phyloP scores from a whole-genome alignment of 2,113 vertebrate genomes.

The Albula goreensis region DNA sequence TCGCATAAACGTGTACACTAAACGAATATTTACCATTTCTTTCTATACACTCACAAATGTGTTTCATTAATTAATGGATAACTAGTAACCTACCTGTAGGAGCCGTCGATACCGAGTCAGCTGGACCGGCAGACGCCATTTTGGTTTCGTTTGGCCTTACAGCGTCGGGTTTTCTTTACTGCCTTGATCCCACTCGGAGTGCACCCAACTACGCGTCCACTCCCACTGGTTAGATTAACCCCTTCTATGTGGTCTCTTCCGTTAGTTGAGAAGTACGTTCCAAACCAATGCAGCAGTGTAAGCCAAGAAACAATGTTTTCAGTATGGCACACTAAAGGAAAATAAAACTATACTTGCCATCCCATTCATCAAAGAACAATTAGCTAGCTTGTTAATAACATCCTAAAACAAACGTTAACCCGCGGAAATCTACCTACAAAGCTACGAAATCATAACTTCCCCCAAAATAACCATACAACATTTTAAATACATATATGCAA shows the following conservation, averaged over 20 bases:
- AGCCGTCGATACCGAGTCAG: conserved; percentile 67
- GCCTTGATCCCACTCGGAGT: conserved; percentile 26
- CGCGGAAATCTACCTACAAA: no score
- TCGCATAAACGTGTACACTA: neutral
- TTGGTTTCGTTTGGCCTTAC: conserved; percentile 50
- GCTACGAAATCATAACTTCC: no score
- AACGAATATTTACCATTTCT: neutral
- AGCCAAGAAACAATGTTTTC: neutral
- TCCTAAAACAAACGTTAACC: no score
- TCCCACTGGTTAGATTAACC: conserved; percentile 24
- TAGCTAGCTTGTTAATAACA: no score
- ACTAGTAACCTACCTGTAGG: conserved; percentile 66
- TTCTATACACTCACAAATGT: neutral
- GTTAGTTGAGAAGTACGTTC: neutral
- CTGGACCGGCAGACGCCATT: conserved; percentile 75
- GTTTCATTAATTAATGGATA: neutral
- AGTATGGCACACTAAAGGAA: neutral
- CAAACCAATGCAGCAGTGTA: neutral
- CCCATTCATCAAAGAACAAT: no score
- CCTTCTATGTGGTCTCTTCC: conserved; percentile 13
- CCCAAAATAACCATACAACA: neutral
- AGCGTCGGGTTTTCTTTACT: conserved; percentile 17
- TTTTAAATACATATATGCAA: no score
- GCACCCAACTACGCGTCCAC: conserved; percentile 34
- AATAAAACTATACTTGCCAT: neutral